A percentile compares a stretch with the other conserved stretches of the same genome.
Conservation (phyloP, 1,140 invertebrate genomes). For the Saccostrea cuccullata region DNA sequence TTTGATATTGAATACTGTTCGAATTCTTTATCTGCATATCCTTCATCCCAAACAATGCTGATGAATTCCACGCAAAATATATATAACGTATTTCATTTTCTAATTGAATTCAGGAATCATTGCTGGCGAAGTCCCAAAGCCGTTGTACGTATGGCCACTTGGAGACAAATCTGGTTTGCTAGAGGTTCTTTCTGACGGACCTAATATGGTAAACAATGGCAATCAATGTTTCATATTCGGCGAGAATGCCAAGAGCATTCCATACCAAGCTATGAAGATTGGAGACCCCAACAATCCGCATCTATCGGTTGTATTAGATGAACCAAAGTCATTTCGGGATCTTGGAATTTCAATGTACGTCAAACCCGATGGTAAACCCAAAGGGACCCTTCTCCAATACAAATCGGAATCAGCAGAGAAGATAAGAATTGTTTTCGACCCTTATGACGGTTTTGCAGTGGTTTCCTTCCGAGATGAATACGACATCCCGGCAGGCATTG, state of each 20-base stretch:
- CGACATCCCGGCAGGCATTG: slow-evolving; percentile 42
- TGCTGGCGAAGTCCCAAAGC: neutral
- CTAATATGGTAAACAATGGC: slow-evolving; percentile 4
- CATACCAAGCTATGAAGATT: slow-evolving; percentile 38
- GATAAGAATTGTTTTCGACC: slow-evolving; percentile 34
- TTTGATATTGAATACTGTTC: no score
- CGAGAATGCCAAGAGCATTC: neutral
- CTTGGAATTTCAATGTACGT: slow-evolving; percentile 45
- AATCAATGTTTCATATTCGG: slow-evolving; percentile 48
- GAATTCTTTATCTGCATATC: no score
- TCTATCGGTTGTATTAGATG: slow-evolving; percentile 12
- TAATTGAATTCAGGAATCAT: neutral
- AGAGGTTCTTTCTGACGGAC: slow-evolving; percentile 34
- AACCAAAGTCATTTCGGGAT: slow-evolving; percentile 35
- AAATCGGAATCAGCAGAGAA: slow-evolving; percentile 30
- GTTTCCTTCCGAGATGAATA: slow-evolving; percentile 49
- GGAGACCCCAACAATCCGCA: neutral
- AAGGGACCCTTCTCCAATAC: slow-evolving; percentile 43
- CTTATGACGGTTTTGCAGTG: slow-evolving; percentile 1
- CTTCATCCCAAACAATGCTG: no score
- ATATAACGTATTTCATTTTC: neutral
- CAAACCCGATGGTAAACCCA: slow-evolving; percentile 9
- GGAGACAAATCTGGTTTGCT: slow-evolving; percentile 33
- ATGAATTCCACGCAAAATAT: no score
- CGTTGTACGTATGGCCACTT: slow-evolving; percentile 41